Evolutionary conservation across 2,888 invertebrate genomes (phyloP), one percentile per base, ranked within the genome.

Genomic region (Tipula lateralis): DNA sequence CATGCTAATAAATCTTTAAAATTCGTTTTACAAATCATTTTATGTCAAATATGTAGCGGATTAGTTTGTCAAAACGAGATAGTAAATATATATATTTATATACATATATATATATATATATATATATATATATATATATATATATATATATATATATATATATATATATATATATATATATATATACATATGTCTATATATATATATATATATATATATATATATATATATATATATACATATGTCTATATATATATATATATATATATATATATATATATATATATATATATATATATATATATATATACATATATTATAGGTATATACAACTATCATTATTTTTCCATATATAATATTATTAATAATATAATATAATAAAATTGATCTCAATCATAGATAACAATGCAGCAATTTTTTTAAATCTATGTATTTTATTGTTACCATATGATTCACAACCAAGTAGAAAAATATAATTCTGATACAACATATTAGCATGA

Each of bases 321-420:
- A 9, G 5, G n/a, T 50, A 50, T 50, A 50, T 16, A 16, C 44
- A 50, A 50, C 44, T 50, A 50, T 50, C 44, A 50, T 50, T 50
- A 50, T 50, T 50, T 50, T 50, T 50, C 44, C 44, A 50, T 50
- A 50, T 36, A 36, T 16, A 50, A 50, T 50, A 50, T 50, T 50
- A 50, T 16, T 50, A 50, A 50, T 16, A 50, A 50, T 50, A 50
- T 50, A 50, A 50, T 16, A 50, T 81, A 29, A 81, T 81, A 81
- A 29, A 81, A 81, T 50, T 30, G 84, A 84, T 84, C 84, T 66
- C 84, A 84, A 84, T 84, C 84, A 84, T 84, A 84, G 84, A 84
- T 84, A 29, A 44, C 30, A 50, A 84, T 84, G 84, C 84, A 84
- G 84, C 84, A 30, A 44, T 83, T 34, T 19, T 83, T 50, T 16